Evolutionary conservation across 2,888 invertebrate species (phyloP), one percentile per base, ranked within the genome.

Genomic region (Philaethria dido): DNA sequence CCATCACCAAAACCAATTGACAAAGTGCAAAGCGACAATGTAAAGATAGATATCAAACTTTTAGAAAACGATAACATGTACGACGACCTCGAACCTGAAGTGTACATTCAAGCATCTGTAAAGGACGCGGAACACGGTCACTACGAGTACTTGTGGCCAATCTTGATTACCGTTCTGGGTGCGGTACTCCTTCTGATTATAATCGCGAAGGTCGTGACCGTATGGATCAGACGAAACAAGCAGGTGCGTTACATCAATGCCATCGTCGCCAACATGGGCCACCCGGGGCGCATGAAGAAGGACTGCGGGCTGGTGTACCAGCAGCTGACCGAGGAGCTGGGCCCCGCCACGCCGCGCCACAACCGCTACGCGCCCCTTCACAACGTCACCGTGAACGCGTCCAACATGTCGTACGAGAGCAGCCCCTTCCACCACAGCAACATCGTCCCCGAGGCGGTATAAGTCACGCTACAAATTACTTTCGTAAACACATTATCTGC

Each of bases 261-360:
- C 86, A 90, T 92, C 77, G 88, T 92, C 69, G 92, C 92, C 39
- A 92, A 91, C 66, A 92, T 94, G 93, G 93, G 92, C 76, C 89
- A 94, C 71, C 87, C 89, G 71, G 81, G 87, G 18, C 92, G 92
- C 70, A 91, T 93, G 48, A 95, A 95, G 90, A 95, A 95, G 78
- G 95, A 95, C 82, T 95, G 95, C 75, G 95, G 95, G 3, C 93
- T 96, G 69, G 95, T 97, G 20, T 97, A 96, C 86, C 95, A 96
- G 79, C 96, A 96, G 73, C 88, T 97, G 64, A 96, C 96, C 13
- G 96, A 96, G 83, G 96, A 97, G 75, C 94, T 96, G 73, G 95
- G 95, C 57, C 94, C 95, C 4, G 90, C 94, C 79, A 94, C 95
- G 77, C 96, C 96, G 59, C 96, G 94, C 82, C 89, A 95, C 70